Evolutionary conservation across 2,113 vertebrate genomes (phyloP).

Genomic region (Okapia johnstoni): DNA sequence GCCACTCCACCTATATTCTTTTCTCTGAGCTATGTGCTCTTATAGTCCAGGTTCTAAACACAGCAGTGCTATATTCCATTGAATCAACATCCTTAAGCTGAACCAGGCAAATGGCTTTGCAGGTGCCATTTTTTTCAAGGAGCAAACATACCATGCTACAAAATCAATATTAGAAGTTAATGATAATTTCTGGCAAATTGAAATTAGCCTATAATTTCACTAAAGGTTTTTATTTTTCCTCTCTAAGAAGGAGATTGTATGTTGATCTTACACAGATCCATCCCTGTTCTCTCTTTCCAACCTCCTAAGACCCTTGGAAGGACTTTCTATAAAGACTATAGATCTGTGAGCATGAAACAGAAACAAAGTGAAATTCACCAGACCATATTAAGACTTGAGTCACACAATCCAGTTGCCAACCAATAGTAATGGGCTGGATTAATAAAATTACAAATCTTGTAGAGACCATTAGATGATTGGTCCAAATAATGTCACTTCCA

Average conservation of each 20-base stretch:
- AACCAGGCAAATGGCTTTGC: neutral
- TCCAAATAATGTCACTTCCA: neutral
- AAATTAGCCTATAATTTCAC: slow-evolving; percentile 8
- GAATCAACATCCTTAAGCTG: neutral
- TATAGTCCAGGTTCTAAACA: neutral
- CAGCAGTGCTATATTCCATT: neutral
- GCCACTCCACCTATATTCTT: neutral
- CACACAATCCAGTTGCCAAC: neutral
- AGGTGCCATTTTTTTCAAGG: neutral
- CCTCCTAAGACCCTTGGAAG: neutral
- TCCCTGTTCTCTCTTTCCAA: neutral
- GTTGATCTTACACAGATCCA: neutral
- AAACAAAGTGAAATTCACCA: slow-evolving; percentile 13
- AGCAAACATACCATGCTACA: neutral
- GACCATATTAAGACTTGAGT: neutral
- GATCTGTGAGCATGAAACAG: neutral
- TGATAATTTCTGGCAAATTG: neutral
- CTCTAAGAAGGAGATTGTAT: neutral
- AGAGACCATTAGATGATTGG: neutral
- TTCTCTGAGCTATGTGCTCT: neutral
- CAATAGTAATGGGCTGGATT: neutral
- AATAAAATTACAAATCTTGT: neutral
- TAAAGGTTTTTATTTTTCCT: slow-evolving; percentile 10
- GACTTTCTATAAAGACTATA: neutral
- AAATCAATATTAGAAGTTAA: slow-evolving; percentile 1